Conservation (phyloP, 2,888 invertebrate genomes). For the Tyria jacobaeae region DNA sequence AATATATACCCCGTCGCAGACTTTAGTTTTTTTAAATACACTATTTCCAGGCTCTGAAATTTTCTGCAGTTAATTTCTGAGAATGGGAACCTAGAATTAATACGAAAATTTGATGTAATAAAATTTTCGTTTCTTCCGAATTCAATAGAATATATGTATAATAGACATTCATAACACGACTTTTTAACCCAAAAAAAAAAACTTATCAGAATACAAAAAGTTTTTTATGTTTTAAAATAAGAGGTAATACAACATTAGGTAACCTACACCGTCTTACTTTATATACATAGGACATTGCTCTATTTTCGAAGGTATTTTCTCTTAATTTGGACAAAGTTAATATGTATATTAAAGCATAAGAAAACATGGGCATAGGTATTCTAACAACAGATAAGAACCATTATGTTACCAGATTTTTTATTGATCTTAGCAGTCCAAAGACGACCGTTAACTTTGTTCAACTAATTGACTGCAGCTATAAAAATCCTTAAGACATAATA, state of each 20-base stretch:
- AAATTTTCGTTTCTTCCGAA: background rate
- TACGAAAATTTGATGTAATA: background rate
- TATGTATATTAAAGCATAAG: background rate
- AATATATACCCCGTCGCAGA: no score
- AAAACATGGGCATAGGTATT: background rate
- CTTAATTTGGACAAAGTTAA: background rate
- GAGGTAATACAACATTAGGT: background rate
- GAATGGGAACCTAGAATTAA: background rate
- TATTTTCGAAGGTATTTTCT: no score
- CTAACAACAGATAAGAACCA: background rate
- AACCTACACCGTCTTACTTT: background rate
- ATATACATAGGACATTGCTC: no score
- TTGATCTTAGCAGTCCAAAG: background rate
- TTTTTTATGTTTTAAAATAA: background rate
- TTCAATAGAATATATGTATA: background rate
- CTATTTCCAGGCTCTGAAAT: background rate
- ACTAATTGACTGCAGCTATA: background rate
- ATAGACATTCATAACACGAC: no score
- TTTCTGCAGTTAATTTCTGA: background rate
- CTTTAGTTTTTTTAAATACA: no score
- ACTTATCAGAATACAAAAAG: no score
- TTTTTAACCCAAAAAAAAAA: no score
- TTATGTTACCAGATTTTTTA: no score
- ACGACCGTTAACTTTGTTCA: background rate
- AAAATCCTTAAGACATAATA: background rate